Evolutionary conservation across 2,888 invertebrate species (phyloP).

Genomic region (Hetaerina titia): DNA sequence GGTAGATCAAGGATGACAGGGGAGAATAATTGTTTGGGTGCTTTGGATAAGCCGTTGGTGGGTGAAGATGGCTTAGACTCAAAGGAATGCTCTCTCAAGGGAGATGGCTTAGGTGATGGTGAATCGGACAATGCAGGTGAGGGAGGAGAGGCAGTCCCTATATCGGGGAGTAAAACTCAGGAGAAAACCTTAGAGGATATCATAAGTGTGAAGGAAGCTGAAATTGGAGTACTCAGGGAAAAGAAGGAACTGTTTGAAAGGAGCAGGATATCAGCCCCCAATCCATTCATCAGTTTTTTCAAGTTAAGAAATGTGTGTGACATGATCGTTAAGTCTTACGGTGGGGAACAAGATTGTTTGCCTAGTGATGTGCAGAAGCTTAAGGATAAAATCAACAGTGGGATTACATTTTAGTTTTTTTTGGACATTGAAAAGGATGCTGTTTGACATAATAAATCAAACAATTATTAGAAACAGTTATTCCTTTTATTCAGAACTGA

Average conservation of each 20-base stretch:
- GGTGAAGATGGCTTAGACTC: neutral
- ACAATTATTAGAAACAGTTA: neutral
- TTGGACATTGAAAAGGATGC: neutral
- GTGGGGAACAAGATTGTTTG: neutral
- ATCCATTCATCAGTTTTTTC: slow-evolving; percentile 49
- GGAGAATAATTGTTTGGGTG: neutral
- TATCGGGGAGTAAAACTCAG: neutral
- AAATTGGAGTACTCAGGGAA: neutral
- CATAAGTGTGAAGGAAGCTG: slow-evolving; percentile 23
- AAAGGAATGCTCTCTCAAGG: neutral
- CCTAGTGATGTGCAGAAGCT: neutral
- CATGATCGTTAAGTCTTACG: neutral
- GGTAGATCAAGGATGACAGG: neutral
- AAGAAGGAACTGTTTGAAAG: slow-evolving; percentile 38
- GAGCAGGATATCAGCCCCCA: slow-evolving; percentile 40
- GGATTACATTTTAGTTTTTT: neutral
- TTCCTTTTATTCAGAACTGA: slow-evolving; percentile 52
- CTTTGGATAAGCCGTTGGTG: neutral
- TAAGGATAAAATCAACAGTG: neutral
- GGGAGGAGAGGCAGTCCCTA: neutral
- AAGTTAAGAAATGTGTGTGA: slow-evolving; percentile 43
- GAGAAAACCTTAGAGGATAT: neutral
- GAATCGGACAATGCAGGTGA: neutral
- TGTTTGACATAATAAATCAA: neutral
- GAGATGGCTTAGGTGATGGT: neutral